Conservation (phyloP, 1,140 invertebrate genomes). For the Drosophila kohkoa region DNA sequence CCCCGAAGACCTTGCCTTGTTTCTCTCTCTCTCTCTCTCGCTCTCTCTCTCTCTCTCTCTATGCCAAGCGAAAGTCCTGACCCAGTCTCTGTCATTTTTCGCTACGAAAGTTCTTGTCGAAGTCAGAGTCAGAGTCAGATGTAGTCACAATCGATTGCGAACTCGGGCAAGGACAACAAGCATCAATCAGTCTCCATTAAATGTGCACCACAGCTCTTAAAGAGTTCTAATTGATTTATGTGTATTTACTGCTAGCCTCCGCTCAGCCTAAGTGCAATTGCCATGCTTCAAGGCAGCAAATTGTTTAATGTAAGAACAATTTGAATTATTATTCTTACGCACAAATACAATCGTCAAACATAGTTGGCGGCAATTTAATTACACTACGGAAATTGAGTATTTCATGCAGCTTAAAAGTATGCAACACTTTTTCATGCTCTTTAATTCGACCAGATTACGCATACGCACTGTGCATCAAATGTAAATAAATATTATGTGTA, state of each 20-base stretch:
- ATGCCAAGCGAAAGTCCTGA: background rate
- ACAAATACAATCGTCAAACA: too few species aligned
- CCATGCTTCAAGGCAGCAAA: background rate
- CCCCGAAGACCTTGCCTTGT: background rate
- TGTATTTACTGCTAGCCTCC: background rate
- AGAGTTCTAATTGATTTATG: constrained; percentile 37
- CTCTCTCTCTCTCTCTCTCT: too few species aligned
- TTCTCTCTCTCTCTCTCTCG: too few species aligned
- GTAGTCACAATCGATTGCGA: constrained; percentile 1
- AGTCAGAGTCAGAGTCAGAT: background rate
- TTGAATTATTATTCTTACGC: background rate
- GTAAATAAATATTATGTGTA: too few species aligned
- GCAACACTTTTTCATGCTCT: too few species aligned
- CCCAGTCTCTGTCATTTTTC: background rate
- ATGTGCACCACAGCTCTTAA: constrained; percentile 8
- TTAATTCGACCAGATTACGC: too few species aligned
- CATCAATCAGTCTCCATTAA: constrained; percentile 63
- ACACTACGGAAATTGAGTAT: too few species aligned
- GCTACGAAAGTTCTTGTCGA: background rate
- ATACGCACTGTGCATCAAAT: too few species aligned
- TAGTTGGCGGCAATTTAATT: too few species aligned
- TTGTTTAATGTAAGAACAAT: background rate
- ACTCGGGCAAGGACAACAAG: background rate
- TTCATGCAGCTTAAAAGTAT: too few species aligned
- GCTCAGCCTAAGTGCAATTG: background rate